Base-by-base conservation (phyloP, 1,140 invertebrate species). In the Stratiolaelaps scimitus region DNA sequence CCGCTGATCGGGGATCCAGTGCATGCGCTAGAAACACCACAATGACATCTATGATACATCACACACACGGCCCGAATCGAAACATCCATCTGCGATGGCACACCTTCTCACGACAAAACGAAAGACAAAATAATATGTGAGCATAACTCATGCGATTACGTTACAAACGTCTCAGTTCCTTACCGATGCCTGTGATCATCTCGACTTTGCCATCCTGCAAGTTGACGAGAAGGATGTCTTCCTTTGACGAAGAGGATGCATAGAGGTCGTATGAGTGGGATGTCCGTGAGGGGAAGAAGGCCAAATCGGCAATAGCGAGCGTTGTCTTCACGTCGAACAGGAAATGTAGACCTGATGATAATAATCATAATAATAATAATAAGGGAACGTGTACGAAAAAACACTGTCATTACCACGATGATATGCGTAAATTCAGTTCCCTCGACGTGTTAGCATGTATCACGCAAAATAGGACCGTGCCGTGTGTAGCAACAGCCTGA, bases 271-370 rank as follows among this genome's bases (percentile, higher is more conserved):
- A 88, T 66, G 85, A 84, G 70, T 85, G 83, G 13, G 83, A 83
- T 10, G 80, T 82, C 72, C 83, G 79, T 28, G 85, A 86, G 2
- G 85, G 84, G 73, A 86, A 86, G 73, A 88, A 88, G 7, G 84
- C 82, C 43, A 87, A 80, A 71, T 86, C 84, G 68, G 85, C 86
- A 67, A 89, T 83, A 71, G 84, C 84, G 26, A 86, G 75, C 4
- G 83, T 85, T 6, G 86, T 86, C 74, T 84, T 85, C 20, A 88
- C 85, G 72, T 88, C 86, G 75, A 86, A 87, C 10, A 80, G 76
- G 72, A 87, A 86, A 69, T 82, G 79, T 30, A 88, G 71, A 56
- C 83, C 84, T 66, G n/a, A n/a, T n/a, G n/a, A n/a, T n/a, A n/a
- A n/a, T n/a, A n/a, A n/a, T n/a, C n/a, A n/a, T n/a, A n/a, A n/a